Conservation (phyloP, 2,888 invertebrate genomes). For the Campoletis raptor region DNA sequence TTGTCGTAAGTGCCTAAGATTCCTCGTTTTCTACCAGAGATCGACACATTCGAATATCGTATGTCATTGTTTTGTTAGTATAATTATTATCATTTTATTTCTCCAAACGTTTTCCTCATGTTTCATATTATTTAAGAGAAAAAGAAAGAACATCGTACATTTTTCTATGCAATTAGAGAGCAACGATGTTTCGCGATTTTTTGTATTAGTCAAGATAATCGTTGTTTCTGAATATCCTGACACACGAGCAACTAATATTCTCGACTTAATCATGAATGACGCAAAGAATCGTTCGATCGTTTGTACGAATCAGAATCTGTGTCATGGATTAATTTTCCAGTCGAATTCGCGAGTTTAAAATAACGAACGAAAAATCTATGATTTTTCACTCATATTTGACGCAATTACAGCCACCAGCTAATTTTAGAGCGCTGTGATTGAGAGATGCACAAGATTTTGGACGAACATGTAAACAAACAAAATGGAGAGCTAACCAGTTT, state of each 20-base stretch:
- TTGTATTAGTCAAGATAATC: constrained; percentile 34
- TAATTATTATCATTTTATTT: constrained; percentile 1
- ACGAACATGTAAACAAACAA: not conserved
- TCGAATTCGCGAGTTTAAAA: not conserved
- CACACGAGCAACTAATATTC: constrained; percentile 37
- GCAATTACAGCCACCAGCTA: constrained; percentile 28
- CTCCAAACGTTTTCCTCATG: constrained; percentile 6
- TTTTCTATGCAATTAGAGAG: constrained; percentile 50
- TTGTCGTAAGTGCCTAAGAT: constrained; percentile 71
- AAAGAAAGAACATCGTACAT: constrained; percentile 23
- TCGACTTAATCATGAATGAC: constrained; percentile 24
- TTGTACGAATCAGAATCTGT: constrained; percentile 12
- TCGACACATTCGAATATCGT: constrained; percentile 44
- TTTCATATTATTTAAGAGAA: not conserved
- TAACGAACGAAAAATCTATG: not conserved
- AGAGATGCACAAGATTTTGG: constrained; percentile 33
- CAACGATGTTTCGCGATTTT: constrained; percentile 58
- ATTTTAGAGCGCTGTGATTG: constrained; percentile 35
- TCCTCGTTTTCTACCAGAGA: constrained; percentile 65
- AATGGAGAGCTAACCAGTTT: constrained; percentile 2
- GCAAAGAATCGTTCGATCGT: constrained; percentile 18
- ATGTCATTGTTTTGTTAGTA: constrained; percentile 1
- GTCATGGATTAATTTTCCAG: not conserved
- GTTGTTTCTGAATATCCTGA: constrained; percentile 39
- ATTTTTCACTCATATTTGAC: constrained; percentile 16